These are phyloP conservation scores for Ophion ellenae DNA, from an alignment of 2,888 invertebrate genomes.

Conservation along the genomic window DNA sequence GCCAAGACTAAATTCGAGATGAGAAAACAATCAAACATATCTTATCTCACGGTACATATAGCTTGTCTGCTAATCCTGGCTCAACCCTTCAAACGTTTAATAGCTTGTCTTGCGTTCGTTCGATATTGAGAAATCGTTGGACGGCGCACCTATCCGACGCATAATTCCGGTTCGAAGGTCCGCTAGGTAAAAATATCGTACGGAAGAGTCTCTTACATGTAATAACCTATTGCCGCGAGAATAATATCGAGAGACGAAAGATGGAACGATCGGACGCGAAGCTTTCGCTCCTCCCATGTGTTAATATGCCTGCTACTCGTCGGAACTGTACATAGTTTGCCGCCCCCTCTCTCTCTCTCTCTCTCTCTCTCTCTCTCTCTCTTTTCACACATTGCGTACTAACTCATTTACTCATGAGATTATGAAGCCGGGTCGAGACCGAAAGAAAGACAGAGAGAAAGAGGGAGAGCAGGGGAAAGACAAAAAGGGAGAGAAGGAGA, in stretches of 20 bases:
- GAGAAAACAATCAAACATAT: neutral
- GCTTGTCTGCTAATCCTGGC: too few relatives aligned
- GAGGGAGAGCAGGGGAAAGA: constrained; percentile 45
- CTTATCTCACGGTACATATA: too few relatives aligned
- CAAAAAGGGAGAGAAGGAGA: constrained; percentile 30
- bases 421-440: constrained; percentile 64
- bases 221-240: constrained; percentile 38
- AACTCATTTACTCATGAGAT: constrained; percentile 73
- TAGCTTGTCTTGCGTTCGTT: neutral
- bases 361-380: constrained; percentile 39
- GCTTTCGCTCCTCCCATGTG: constrained; percentile 62
- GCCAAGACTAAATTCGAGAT: too few relatives aligned
- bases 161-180: constrained; percentile 44
- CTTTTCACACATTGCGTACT: constrained; percentile 46
- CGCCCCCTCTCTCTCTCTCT: constrained; percentile 31
- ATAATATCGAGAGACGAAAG: constrained; percentile 65
- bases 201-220: constrained; percentile 14
- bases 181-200: constrained; percentile 41
- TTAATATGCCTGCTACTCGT: constrained; percentile 65
- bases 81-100: neutral
- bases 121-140: neutral
- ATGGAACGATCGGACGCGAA: constrained; percentile 63
- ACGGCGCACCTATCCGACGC: neutral
- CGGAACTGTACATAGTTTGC: constrained; percentile 11
- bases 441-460: constrained; percentile 38